These are phyloP conservation scores for Misgurnus mizolepis DNA, from an alignment of 2,113 vertebrate species.

Conservation along the genomic window DNA sequence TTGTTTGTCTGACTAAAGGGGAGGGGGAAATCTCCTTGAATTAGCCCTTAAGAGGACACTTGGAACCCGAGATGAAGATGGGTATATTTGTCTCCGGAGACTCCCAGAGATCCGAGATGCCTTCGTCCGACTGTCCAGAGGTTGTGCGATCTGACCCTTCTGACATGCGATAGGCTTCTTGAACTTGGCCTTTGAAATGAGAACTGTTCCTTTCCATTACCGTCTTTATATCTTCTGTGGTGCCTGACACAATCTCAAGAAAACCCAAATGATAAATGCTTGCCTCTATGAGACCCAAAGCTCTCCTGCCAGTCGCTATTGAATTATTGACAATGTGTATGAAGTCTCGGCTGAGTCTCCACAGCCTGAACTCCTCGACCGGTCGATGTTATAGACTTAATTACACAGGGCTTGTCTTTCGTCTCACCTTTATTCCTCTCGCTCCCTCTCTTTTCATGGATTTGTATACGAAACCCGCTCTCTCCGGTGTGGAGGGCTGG, in stretches of 20 bases:
- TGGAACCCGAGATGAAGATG: conserved; percentile 12
- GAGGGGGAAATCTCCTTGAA: not conserved
- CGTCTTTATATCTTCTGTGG: not conserved
- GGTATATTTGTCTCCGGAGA: conserved; percentile 2
- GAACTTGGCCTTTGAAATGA: conserved; percentile 15
- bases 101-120: conserved; percentile 27
- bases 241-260: conserved; percentile 45
- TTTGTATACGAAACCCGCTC: not conserved
- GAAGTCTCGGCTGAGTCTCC: not conserved
- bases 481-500: conserved; percentile 12
- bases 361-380: not conserved
- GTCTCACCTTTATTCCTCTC: not conserved
- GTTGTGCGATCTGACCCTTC: conserved; percentile 52
- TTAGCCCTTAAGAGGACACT: not conserved
- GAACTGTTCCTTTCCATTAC: conserved; percentile 39
- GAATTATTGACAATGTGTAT: conserved; percentile 27
- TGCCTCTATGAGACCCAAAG: conserved; percentile 7
- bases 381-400: conserved; percentile 24
- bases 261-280: conserved; percentile 9
- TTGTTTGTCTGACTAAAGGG: no score
- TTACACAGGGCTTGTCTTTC: not conserved
- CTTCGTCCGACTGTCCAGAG: conserved; percentile 30
- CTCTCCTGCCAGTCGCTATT: not conserved
- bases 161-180: conserved; percentile 47
- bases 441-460: not conserved